Base-by-base conservation (phyloP, 2,113 vertebrate species). In the Rhegmatorhina hoffmannsi region DNA sequence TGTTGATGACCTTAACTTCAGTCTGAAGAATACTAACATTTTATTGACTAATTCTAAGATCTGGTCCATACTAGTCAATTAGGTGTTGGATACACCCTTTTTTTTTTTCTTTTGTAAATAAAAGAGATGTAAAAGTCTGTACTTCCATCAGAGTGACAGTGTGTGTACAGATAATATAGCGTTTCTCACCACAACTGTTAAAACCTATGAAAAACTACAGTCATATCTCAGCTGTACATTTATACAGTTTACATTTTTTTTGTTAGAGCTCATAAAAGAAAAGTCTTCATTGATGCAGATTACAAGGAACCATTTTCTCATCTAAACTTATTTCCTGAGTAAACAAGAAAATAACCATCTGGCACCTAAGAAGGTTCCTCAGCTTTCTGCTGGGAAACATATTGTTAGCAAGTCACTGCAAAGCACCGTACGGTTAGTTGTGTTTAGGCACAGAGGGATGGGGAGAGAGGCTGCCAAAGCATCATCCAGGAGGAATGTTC, bases 381-480 rank as follows among this genome's bases (percentile, higher is more conserved):
- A 67, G 34, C 19, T 81, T 87, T 74, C 43, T 55, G 26, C 2
- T 50, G 23, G 40, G 50, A 79, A 95, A 88, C 2, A 10, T 43
- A 56, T 11, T 50, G 21, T 23, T 9, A 66, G 40, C 19, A 68
- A 79, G 64, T 75, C 31, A 19, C 28, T 49, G 25, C 25, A 80
- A 69, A 34, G 7, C 15, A 53, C 7, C 1, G 6, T 33, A 31
- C 0, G 7, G 3, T 7, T 0, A 0, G 33, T 17, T 17, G 2
- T 2, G 1, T 36, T 69, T 12, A 38, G 53, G 38, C 3, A 7
- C 11, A n/a, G 25, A 49, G 15, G 64, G 33, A 52, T 13, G 33
- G 17, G 6, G 12, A 44, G 13, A 26, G 8, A 31, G 24, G 23
- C 26, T 50, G n/a, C 17, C 15, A 19, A 12, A 68, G 31, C 2